These are phyloP conservation scores for Trissoscelio sp. DNA, from an alignment of 2,888 invertebrate species.

Conservation along the genomic window DNA sequence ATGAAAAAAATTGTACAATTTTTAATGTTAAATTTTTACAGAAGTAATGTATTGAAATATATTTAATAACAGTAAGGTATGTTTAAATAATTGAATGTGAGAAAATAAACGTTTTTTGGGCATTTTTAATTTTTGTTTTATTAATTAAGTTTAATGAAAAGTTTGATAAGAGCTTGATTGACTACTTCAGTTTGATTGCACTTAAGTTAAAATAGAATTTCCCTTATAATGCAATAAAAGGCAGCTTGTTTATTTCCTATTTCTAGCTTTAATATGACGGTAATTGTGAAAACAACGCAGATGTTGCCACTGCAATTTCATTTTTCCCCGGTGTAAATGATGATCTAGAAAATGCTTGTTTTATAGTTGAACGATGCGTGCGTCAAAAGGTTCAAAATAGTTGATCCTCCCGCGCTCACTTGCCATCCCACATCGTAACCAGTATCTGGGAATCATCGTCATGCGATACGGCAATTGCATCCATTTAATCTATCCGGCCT, in stretches of 20 bases:
- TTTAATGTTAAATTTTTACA: too few species aligned
- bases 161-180: too few species aligned
- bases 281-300: conserved; percentile 16
- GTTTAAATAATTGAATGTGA: too few species aligned
- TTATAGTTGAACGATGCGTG: conserved; percentile 53
- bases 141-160: too few species aligned
- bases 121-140: too few species aligned
- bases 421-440: conserved; percentile 55
- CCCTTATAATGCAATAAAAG: conserved; percentile 3
- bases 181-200: background rate
- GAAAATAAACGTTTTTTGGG: too few species aligned
- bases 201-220: background rate
- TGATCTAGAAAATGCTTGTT: conserved; percentile 59
- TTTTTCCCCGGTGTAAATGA: conserved; percentile 51
- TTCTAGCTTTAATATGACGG: conserved; percentile 3
- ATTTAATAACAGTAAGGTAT: too few species aligned
- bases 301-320: conserved; percentile 29
- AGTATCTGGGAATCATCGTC: conserved; percentile 67
- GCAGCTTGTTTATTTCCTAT: background rate
- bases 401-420: conserved; percentile 40
- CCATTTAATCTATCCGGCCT: conserved; percentile 66
- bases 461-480: conserved; percentile 68
- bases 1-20: too few species aligned
- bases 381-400: conserved; percentile 63
- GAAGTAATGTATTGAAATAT: too few species aligned